phyloP scores from a whole-genome alignment of 2,113 vertebrate species.

The Tachysurus vachellii region DNA sequence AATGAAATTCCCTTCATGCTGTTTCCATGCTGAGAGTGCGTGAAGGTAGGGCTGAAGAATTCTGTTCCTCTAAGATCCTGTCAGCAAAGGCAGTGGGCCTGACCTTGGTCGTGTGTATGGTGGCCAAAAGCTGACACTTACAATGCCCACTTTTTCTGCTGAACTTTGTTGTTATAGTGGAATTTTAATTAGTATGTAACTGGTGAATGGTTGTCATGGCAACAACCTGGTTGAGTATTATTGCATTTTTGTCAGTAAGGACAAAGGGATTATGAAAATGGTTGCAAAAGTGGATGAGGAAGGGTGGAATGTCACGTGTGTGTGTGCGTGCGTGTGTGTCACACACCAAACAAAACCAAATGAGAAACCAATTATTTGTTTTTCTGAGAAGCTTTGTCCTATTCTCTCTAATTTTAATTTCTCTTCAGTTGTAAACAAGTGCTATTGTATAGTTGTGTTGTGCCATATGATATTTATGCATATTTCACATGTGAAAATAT shows the following conservation, averaged over 20 bases:
- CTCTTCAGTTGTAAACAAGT: no score
- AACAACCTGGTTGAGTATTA: constrained; percentile 12
- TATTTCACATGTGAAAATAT: no score
- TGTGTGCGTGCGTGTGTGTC: neutral
- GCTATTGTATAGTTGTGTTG: no score
- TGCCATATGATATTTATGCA: no score
- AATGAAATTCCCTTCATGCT: constrained; percentile 34
- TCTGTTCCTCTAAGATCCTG: neutral
- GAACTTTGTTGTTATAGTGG: constrained; percentile 5
- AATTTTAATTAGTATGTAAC: constrained; percentile 35
- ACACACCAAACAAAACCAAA: neutral
- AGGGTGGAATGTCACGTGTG: neutral
- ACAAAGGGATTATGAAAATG: neutral
- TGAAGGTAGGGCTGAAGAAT: neutral
- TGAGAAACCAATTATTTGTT: constrained; percentile 26
- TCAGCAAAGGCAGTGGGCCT: neutral
- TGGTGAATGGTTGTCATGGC: constrained; percentile 27
- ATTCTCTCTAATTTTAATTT: neutral
- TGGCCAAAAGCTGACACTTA: neutral
- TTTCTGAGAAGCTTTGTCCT: constrained; percentile 4
- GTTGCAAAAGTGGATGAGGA: constrained; percentile 27
- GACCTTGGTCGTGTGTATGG: neutral
- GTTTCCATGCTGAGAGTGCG: constrained; percentile 8
- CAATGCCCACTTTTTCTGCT: neutral
- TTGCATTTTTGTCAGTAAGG: constrained; percentile 1